phyloP scores from a whole-genome alignment of 2,113 vertebrate species.

The Daphoenositta chrysoptera region DNA sequence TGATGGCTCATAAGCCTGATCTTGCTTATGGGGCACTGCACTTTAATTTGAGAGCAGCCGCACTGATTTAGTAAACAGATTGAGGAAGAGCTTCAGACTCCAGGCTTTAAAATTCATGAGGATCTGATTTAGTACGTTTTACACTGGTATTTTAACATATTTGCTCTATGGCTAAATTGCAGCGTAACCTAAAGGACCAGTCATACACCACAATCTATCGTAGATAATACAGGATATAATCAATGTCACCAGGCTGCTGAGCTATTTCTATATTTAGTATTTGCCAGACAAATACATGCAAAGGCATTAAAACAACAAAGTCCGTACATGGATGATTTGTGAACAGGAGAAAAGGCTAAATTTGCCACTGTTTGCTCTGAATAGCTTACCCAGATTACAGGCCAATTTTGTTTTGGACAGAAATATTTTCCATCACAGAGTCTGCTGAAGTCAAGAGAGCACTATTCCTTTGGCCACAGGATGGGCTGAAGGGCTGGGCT shows the following conservation, averaged over 20 bases:
- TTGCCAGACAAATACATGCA: background rate
- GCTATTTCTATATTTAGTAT: conserved; percentile 28
- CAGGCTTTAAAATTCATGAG: conserved; percentile 47
- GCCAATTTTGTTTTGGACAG: conserved; percentile 44
- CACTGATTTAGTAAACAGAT: conserved; percentile 14
- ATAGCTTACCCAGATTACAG: conserved; percentile 34
- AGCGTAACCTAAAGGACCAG: background rate
- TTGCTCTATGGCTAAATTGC: conserved; percentile 14
- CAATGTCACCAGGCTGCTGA: background rate
- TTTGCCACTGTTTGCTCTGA: conserved; percentile 52
- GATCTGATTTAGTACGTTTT: conserved; percentile 26
- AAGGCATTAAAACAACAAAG: conserved; percentile 13
- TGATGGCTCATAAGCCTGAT: background rate
- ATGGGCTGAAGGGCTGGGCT: background rate
- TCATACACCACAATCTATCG: background rate
- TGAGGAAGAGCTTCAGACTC: conserved; percentile 12
- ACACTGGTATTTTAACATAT: background rate
- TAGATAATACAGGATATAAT: background rate
- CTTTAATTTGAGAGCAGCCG: background rate
- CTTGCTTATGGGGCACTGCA: background rate
- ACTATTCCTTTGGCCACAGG: background rate
- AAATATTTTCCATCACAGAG: conserved; percentile 54
- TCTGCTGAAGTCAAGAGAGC: conserved; percentile 14
- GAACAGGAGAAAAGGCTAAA: conserved; percentile 49
- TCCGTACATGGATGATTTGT: conserved; percentile 32